Evolutionary conservation across 23 tunicate species (phyloP), one percentile per base, ranked within the genome.

Genomic region (Oikopleura dioica): DNA sequence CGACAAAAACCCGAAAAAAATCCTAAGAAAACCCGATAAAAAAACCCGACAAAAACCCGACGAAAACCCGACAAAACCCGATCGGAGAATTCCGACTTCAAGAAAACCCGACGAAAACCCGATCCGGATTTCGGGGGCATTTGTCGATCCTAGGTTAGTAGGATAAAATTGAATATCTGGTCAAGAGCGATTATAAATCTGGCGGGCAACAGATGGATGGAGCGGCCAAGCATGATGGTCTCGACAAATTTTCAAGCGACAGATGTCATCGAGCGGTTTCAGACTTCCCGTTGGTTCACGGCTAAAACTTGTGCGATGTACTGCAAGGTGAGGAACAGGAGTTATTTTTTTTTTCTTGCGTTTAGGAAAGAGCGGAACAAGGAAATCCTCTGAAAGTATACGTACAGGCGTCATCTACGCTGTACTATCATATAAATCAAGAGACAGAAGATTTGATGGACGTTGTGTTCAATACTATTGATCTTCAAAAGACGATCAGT

Each of bases 361-460:
- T 44, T 44, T n/a, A n/a, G n/a, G 21, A 44, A 44, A 44, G 21
- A 44, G 9, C 9, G 21, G 21, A 44, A 44, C 9, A 44, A 44
- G 21, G 16, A 9, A 21, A 21, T 21, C 21, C 55, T 44, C 16
- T 44, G 9, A 9, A 21, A 9, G 21, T 21, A 9, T 21, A 44
- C 21, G 55, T 44, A 9, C 21, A 63, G 33, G 72, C 30, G 26
- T 63, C 72, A 23, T 63, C 72, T 21, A 12, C 16, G 4, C 33
- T 63, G 2, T 63, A 63, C 26, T 63, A 63, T 63, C 72, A 63
- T 63, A 21, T 5, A 2, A 63, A 63, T 63, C 30, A 63, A 63
- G 72, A 63, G 26, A 63, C 72, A 24, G 72, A 63, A 63, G 72
- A 63, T 63, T 12, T n/a, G n/a, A n/a, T n/a, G n/a, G n/a, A n/a